phyloP scores from a whole-genome alignment of 2,888 invertebrate species.

The Conchocele bisecta region DNA sequence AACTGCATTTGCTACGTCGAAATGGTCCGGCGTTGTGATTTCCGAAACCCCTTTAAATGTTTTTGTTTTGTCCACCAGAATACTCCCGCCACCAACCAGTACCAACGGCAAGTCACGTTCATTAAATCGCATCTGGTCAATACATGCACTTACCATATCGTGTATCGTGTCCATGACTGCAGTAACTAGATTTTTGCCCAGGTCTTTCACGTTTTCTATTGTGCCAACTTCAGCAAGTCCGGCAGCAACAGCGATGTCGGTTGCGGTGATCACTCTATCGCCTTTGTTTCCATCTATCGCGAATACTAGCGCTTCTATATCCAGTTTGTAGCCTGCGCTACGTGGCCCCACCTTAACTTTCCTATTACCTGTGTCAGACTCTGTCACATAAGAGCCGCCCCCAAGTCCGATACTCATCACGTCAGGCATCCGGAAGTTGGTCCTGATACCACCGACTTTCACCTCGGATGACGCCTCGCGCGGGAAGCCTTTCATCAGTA shows the following conservation, averaged over 20 bases:
- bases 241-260: slow-evolving; percentile 78
- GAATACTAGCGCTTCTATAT: slow-evolving; percentile 71
- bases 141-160: slow-evolving; percentile 65
- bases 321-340: slow-evolving; percentile 77
- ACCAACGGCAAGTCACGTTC: slow-evolving; percentile 69
- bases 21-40: slow-evolving; percentile 62
- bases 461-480: slow-evolving; percentile 73
- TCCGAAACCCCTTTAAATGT: slow-evolving; percentile 59
- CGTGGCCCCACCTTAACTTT: slow-evolving; percentile 73
- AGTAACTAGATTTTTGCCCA: slow-evolving; percentile 51
- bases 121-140: slow-evolving; percentile 74
- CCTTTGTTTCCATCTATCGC: slow-evolving; percentile 16
- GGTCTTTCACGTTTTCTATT: slow-evolving; percentile 51
- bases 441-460: slow-evolving; percentile 74
- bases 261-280: slow-evolving; percentile 70
- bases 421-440: slow-evolving; percentile 80
- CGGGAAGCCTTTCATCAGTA: slow-evolving; percentile 77
- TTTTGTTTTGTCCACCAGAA: slow-evolving; percentile 65
- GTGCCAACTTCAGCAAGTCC: slow-evolving; percentile 67
- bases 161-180: slow-evolving; percentile 64
- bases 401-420: slow-evolving; percentile 79
- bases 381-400: slow-evolving; percentile 77
- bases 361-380: background rate
- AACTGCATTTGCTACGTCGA: slow-evolving; percentile 80
- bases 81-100: slow-evolving; percentile 78